Evolutionary conservation across 2,797 vertebrate species (phyloP).

Genomic region (Malacoctenus gilli): DNA sequence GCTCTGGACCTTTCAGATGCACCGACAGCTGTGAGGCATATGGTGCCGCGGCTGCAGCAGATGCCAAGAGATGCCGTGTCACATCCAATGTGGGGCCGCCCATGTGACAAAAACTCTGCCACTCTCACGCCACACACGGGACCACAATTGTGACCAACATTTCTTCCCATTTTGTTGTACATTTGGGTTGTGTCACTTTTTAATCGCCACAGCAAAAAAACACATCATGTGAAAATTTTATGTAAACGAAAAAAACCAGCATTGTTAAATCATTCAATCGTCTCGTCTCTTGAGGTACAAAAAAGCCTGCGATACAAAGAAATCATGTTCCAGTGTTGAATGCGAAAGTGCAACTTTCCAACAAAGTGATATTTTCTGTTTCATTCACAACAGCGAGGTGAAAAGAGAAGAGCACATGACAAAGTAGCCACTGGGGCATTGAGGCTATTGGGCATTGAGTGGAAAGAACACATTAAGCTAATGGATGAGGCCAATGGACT

Average conservation of each 20-base stretch:
- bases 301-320: conserved; percentile 1
- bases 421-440: conserved; percentile 51
- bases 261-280: too few relatives aligned
- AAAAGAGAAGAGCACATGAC: conserved; percentile 45
- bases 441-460: conserved; percentile 50
- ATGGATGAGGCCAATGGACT: conserved; percentile 66
- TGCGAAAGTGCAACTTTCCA: conserved; percentile 16
- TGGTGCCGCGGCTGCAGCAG: conserved; percentile 35
- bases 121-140: background rate
- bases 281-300: background rate
- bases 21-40: conserved; percentile 54
- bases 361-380: conserved; percentile 16
- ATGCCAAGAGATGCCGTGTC: conserved; percentile 20
- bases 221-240: too few relatives aligned
- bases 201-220: too few relatives aligned
- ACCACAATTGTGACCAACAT: background rate
- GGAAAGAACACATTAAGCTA: conserved; percentile 74
- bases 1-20: conserved; percentile 33
- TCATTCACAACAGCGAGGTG: conserved; percentile 39
- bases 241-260: too few relatives aligned
- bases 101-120: conserved; percentile 1
- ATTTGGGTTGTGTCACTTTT: background rate
- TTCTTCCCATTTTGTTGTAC: background rate
- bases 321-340: conserved; percentile 13
- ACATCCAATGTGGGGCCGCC: conserved; percentile 7